These are phyloP conservation scores for Tipula confusa DNA, from an alignment of 2,888 invertebrate genomes.

Conservation along the genomic window DNA sequence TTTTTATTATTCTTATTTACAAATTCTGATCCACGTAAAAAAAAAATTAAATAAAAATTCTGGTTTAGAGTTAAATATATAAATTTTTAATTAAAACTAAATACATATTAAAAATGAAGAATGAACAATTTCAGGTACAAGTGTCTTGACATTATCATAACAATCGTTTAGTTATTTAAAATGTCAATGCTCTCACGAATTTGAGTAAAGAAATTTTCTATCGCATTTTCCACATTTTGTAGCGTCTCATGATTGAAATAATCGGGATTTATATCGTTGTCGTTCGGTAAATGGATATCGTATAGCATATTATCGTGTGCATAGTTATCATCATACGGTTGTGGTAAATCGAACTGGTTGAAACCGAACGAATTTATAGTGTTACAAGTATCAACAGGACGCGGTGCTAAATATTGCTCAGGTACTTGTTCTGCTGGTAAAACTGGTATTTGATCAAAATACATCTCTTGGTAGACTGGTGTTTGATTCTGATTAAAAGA, in stretches of 20 bases:
- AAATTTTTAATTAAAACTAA: constrained; percentile 28
- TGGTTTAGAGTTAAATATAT: constrained; percentile 21
- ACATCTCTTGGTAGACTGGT: not conserved
- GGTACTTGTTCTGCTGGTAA: not conserved
- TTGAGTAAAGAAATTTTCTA: constrained; percentile 34
- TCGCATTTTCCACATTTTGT: constrained; percentile 26
- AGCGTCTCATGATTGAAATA: constrained; percentile 9
- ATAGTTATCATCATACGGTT: not conserved
- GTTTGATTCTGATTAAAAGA: not conserved
- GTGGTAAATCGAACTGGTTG: not conserved
- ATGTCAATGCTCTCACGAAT: constrained; percentile 35
- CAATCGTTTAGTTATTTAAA: constrained; percentile 34
- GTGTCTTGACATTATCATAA: not conserved
- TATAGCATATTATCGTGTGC: not conserved
- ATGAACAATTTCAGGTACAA: constrained; percentile 13
- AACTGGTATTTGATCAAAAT: not conserved
- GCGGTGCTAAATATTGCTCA: not conserved
- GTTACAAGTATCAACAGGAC: not conserved
- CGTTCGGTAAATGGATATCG: not conserved
- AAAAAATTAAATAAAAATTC: constrained; percentile 15
- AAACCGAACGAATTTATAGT: not conserved
- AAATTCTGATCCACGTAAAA: not conserved
- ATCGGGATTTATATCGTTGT: not conserved
- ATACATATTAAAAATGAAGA: not conserved
- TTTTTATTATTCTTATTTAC: not conserved